Conservation (phyloP, 2,888 invertebrate species). For the Lagria hirta region DNA sequence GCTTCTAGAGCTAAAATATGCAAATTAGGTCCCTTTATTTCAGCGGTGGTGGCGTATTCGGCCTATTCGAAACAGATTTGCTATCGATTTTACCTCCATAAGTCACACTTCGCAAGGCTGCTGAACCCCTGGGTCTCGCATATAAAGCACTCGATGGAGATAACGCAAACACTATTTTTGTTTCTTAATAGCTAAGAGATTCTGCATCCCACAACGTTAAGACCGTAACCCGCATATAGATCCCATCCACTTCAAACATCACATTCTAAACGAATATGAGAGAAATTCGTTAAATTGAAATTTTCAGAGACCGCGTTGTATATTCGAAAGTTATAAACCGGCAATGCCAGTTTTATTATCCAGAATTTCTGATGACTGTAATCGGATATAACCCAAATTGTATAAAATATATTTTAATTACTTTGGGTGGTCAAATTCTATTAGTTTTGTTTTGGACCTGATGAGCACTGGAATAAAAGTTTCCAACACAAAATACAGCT, state of each 20-base stretch:
- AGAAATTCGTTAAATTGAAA: slow-evolving; percentile 35
- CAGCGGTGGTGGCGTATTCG: slow-evolving; percentile 18
- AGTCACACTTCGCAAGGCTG: slow-evolving; percentile 25
- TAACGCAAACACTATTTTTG: slow-evolving; percentile 47
- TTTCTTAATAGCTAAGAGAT: slow-evolving; percentile 45
- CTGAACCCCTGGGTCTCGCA: slow-evolving; percentile 30
- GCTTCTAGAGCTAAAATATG: slow-evolving; percentile 21
- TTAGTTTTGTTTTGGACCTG: no score
- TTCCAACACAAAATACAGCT: no score
- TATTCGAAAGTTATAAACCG: slow-evolving; percentile 30
- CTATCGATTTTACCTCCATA: slow-evolving; percentile 26
- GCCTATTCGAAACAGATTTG: slow-evolving; percentile 24
- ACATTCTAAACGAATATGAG: slow-evolving; percentile 30
- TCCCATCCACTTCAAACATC: slow-evolving; percentile 20
- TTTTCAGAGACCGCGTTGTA: slow-evolving; percentile 29
- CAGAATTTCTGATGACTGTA: slow-evolving; percentile 11
- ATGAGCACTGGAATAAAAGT: no score
- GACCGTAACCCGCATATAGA: slow-evolving; percentile 25
- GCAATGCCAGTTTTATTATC: slow-evolving; percentile 21
- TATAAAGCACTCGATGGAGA: slow-evolving; percentile 41
- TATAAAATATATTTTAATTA: no score
- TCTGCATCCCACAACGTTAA: slow-evolving; percentile 36
- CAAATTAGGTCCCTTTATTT: slow-evolving; percentile 23
- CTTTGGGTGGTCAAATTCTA: no score
- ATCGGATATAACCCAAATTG: slow-evolving; percentile 9